Conservation (phyloP, 2,797 vertebrate species). For the Pygocentrus nattereri region DNA sequence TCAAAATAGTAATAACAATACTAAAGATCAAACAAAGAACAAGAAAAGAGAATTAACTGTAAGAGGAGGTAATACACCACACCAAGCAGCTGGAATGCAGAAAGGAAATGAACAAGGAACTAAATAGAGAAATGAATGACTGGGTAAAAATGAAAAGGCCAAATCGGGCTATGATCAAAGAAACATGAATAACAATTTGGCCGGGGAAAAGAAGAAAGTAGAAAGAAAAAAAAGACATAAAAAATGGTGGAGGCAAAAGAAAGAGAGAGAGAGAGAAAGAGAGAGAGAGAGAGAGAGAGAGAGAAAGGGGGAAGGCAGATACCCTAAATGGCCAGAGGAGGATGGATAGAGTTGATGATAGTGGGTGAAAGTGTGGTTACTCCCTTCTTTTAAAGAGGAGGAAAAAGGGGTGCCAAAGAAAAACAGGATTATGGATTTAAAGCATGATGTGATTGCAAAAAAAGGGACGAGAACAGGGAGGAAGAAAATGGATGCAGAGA, state of each 20-base stretch:
- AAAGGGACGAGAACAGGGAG: neutral
- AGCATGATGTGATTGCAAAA: neutral
- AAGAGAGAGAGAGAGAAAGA: neutral
- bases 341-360: conserved; percentile 4
- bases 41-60: neutral
- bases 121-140: neutral
- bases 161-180: neutral
- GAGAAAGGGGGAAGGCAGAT: neutral
- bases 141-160: neutral
- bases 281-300: neutral
- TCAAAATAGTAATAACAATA: neutral
- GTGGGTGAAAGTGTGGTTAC: neutral
- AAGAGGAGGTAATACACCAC: neutral
- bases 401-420: conserved; percentile 3
- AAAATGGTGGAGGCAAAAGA: neutral
- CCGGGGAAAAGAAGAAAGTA: neutral
- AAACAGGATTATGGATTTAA: conserved; percentile 7
- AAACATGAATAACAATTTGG: neutral
- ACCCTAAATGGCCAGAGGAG: conserved; percentile 3
- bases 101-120: neutral
- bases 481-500: neutral
- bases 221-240: neutral
- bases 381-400: conserved; percentile 10
- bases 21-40: neutral
- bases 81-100: neutral